phyloP scores from a whole-genome alignment of 2,888 invertebrate genomes.

The Conus canariensis region DNA sequence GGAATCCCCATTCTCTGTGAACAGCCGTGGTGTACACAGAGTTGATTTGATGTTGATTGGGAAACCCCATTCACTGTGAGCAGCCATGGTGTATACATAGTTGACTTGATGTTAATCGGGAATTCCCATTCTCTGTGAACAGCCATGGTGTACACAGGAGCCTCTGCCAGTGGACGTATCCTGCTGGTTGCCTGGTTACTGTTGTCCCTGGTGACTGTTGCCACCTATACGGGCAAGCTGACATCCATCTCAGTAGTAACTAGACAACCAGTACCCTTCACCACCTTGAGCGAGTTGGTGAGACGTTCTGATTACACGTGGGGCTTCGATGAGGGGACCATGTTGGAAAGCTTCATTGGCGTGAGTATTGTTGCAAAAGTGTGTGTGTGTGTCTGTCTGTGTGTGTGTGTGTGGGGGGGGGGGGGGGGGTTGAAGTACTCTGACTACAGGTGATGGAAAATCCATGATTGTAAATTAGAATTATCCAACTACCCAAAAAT shows the following conservation, averaged over 20 bases:
- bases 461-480: too few species aligned
- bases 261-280: neutral
- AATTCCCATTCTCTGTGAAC: too few species aligned
- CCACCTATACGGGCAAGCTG: constrained; percentile 34
- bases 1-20: too few species aligned
- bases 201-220: constrained; percentile 13
- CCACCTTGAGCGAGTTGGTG: constrained; percentile 14
- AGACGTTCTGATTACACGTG: neutral
- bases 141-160: neutral
- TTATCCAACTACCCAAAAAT: neutral
- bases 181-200: constrained; percentile 30
- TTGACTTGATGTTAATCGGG: too few species aligned
- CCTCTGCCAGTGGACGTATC: constrained; percentile 5
- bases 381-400: too few species aligned
- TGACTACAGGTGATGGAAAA: neutral
- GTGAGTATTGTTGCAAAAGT: neutral
- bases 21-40: too few species aligned
- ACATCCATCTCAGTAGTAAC: constrained; percentile 20
- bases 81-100: too few species aligned
- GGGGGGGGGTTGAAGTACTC: too few species aligned
- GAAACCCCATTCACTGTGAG: too few species aligned
- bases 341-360: neutral
- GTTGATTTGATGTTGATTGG: too few species aligned
- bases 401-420: too few species aligned
- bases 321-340: neutral